Evolutionary conservation across 2,113 vertebrate genomes (phyloP).

Genomic region (Menidia beryllina): DNA sequence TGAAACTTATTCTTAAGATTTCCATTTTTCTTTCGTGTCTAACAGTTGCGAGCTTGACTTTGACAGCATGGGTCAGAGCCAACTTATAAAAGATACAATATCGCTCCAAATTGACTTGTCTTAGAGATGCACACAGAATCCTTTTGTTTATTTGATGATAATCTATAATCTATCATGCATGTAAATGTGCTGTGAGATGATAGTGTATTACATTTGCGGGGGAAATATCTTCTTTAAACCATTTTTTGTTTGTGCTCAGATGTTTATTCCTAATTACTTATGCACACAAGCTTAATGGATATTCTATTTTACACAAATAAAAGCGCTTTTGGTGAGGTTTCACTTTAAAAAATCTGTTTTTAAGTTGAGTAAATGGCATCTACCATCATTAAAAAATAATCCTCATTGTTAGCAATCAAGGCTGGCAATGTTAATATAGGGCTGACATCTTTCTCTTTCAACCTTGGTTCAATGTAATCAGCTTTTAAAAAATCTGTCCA

Average conservation of each 20-base stretch:
- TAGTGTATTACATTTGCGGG: not conserved
- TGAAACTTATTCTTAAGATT: constrained; percentile 30
- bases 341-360: too few relatives aligned
- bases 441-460: not conserved
- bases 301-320: not conserved
- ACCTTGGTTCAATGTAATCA: constrained; percentile 23
- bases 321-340: too few relatives aligned
- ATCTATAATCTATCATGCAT: not conserved
- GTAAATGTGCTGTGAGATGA: too few relatives aligned
- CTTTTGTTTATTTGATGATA: not conserved
- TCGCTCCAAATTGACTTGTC: not conserved
- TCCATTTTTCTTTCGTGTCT: constrained; percentile 2
- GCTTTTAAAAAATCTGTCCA: constrained; percentile 11
- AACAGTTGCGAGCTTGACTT: not conserved
- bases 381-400: not conserved
- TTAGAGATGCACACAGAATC: not conserved
- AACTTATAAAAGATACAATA: not conserved
- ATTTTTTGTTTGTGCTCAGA: not conserved
- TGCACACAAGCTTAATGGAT: not conserved
- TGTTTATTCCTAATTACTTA: not conserved
- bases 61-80: not conserved
- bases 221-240: not conserved
- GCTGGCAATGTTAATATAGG: not conserved
- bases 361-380: too few relatives aligned
- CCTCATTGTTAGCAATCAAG: not conserved